Evolutionary conservation across 2,888 invertebrate genomes (phyloP), one percentile per base, ranked within the genome.

Genomic region (Carcina quercana): DNA sequence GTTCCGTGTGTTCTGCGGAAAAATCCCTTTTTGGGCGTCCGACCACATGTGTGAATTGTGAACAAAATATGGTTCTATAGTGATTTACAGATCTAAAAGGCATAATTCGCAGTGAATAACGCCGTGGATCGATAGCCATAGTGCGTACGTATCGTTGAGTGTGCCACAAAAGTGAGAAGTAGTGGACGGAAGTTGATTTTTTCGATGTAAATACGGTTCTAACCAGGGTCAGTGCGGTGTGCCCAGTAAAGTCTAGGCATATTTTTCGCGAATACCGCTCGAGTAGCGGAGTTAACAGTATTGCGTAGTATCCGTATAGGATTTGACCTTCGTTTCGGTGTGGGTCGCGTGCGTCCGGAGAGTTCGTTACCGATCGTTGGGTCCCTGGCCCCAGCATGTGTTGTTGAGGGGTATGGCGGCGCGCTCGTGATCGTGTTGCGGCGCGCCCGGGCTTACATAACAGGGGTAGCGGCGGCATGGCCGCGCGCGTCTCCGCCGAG

Each of bases 11-110:
- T 78, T 71, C 75, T 79, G 80, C 75, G 79, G 86, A 87, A 87
- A 87, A 87, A 87, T 86, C 86, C 86, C 86, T 86, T 86, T 83
- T 86, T 87, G 87, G 88, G 87, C 87, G 86, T 87, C 86, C 84
- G 83, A 87, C 87, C 88, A 87, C 88, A 88, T 88, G 88, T 87
- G 86, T 86, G 82, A 70, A 73, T 75, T 65, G 76, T 74, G 78
- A 79, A 78, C 76, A 75, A 80, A 79, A 71, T 82, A 80, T 68
- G 76, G 71, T 75, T 78, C 66, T 72, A 45, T 57, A 64, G 76
- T 78, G 75, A 76, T 66, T 78, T 74, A 60, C 64, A 60, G 62
- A 52, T 55, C 45, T 50, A 50, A 59, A 53, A 61, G 61, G 49
- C 54, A 47, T 47, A 62, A 66, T 74, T 71, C 47, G 51, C 52